Base-by-base conservation (phyloP, 2,888 invertebrate species). In the Zhengitettix transpicula region DNA sequence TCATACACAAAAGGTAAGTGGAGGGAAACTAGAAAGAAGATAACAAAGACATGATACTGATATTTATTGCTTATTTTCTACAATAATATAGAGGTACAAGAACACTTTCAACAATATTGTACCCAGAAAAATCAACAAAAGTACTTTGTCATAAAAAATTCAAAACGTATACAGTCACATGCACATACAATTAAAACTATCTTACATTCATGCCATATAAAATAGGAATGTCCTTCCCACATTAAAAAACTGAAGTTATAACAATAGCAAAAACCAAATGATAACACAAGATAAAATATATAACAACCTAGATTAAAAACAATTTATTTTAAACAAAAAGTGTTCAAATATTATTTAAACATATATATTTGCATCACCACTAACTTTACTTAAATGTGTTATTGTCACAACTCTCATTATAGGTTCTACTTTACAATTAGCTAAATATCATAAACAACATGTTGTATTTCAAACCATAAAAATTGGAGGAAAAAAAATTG, bases 341-440 rank as follows among this genome's bases (percentile, higher is more conserved):
- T 28, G 28, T 28, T 28, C 28, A 28, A 28, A 28, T 28, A 28
- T 28, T 28, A 28, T 28, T 28, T 28, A 28, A 28, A 28, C 28
- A 7, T 28, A 28, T 28, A 28, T 28, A 28, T 28, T 28, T 28
- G 28, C 28, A 28, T 28, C 28, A 28, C 28, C 28, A 5, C 28
- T 17, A 53, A 16, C 28, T 16, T 8, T 53, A 17, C 53, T 53
- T 53, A 12, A 16, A 40, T 14, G 41, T 14, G 55, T 55, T 55
- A 55, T 55, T 55, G 55, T 55, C 55, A 55, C 55, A 55, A 55
- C 55, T 55, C 41, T 55, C 40, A 40, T 55, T n/a, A 28, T 14
- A 14, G 12, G 2, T 47, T 47, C 47, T 47, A 14, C 47, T 47
- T 14, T 7, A 47, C 47, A 47, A 47, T 47, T 47, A 14, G 47